These are phyloP conservation scores for Sebastes alutus DNA, from an alignment of 2,797 vertebrate genomes.

Conservation along the genomic window DNA sequence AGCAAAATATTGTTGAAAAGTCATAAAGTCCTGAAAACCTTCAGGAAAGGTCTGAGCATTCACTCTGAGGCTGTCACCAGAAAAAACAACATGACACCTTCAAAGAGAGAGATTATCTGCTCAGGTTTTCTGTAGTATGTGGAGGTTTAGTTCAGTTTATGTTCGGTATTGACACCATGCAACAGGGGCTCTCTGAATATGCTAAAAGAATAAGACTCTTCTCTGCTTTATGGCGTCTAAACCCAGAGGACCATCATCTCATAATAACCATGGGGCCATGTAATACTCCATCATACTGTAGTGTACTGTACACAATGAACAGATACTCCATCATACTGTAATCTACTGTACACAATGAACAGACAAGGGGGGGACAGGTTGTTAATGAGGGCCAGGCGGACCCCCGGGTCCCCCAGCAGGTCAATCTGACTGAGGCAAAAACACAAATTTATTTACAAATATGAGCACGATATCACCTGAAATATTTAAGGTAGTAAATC, in stretches of 20 bases:
- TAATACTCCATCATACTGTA: too few species aligned
- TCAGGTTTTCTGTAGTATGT: background rate
- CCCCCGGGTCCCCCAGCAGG: too few species aligned
- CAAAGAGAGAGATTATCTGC: background rate
- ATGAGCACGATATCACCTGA: background rate
- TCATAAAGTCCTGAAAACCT: background rate
- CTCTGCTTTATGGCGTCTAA: background rate
- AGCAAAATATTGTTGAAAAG: background rate
- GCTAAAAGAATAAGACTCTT: background rate
- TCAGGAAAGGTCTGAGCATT: background rate
- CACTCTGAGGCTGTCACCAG: background rate
- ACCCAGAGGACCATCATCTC: background rate
- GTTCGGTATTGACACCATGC: background rate
- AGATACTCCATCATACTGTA: too few species aligned
- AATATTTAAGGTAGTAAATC: background rate
- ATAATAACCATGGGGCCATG: background rate
- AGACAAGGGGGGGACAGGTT: too few species aligned
- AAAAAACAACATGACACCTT: background rate
- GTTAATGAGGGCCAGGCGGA: background rate
- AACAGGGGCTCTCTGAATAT: background rate
- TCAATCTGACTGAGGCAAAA: background rate
- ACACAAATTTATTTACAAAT: background rate
- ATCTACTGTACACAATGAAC: too few species aligned
- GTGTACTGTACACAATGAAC: too few species aligned
- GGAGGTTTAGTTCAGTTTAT: background rate